A percentile compares a stretch with the other conserved stretches of the same genome.
phyloP scores from a whole-genome alignment of 2,113 vertebrate species.

The Bucco capensis region DNA sequence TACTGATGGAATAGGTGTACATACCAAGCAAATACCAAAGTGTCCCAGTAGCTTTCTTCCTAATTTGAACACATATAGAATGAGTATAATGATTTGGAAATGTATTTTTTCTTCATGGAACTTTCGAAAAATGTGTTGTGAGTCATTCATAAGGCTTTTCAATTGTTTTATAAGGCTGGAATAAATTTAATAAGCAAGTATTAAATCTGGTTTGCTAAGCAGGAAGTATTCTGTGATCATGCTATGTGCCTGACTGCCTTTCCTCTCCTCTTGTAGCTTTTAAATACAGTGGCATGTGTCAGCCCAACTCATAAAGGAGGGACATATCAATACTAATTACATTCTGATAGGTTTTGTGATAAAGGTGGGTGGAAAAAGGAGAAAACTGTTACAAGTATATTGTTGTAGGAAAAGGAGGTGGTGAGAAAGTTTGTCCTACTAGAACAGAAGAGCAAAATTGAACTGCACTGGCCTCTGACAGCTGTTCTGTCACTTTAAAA shows the following conservation, averaged over 20 bases:
- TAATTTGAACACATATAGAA: background rate
- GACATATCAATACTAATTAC: background rate
- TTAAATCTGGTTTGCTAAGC: background rate
- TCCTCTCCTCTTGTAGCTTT: background rate
- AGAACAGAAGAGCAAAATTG: background rate
- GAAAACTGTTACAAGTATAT: background rate
- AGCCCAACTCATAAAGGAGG: background rate
- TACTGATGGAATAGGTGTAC: background rate
- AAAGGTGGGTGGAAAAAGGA: background rate
- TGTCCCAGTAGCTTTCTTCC: background rate
- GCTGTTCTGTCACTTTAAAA: background rate
- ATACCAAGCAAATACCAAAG: background rate
- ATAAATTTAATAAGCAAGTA: background rate
- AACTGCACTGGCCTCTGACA: background rate
- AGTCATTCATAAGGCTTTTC: background rate
- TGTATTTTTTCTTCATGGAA: background rate
- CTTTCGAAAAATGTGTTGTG: background rate
- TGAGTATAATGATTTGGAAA: background rate
- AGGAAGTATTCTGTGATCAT: background rate
- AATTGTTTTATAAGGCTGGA: background rate
- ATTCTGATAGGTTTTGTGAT: background rate
- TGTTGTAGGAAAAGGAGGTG: background rate
- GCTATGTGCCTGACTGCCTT: background rate
- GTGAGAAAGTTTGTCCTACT: background rate
- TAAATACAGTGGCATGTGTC: background rate